A percentile compares a stretch with the other conserved stretches of the same genome.
Conservation (phyloP, 2,888 invertebrate species). For the Rotaria sp. region DNA sequence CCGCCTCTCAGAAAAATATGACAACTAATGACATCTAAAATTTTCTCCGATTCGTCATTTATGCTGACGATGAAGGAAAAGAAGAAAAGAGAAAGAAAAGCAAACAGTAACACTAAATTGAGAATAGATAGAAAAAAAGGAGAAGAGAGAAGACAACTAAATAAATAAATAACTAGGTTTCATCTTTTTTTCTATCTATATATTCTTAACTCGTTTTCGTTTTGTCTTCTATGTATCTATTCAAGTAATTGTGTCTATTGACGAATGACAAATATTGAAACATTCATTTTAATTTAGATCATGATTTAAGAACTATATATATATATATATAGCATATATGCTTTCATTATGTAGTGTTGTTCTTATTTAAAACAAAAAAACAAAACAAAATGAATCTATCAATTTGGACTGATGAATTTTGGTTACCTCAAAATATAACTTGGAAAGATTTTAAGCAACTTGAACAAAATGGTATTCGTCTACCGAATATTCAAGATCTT, state of each 20-base stretch:
- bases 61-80: not conserved
- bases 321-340: not conserved
- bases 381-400: not conserved
- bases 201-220: not conserved
- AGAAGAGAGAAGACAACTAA: not conserved
- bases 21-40: not conserved
- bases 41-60: not conserved
- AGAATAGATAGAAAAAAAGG: not conserved
- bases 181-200: not conserved
- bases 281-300: not conserved
- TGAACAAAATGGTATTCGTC: not conserved
- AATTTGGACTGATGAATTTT: conserved; percentile 25
- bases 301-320: not conserved
- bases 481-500: not conserved
- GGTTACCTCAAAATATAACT: conserved; percentile 7
- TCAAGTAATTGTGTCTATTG: not conserved
- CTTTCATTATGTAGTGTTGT: not conserved
- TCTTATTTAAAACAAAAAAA: not conserved
- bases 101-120: not conserved
- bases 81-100: not conserved
- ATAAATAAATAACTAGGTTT: not conserved
- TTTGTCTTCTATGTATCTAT: not conserved
- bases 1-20: not conserved
- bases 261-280: conserved; percentile 5
- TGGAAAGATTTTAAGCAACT: conserved; percentile 5